Evolutionary conservation across 2,888 invertebrate genomes (phyloP).

Genomic region (Apomyelois bistriatella): DNA sequence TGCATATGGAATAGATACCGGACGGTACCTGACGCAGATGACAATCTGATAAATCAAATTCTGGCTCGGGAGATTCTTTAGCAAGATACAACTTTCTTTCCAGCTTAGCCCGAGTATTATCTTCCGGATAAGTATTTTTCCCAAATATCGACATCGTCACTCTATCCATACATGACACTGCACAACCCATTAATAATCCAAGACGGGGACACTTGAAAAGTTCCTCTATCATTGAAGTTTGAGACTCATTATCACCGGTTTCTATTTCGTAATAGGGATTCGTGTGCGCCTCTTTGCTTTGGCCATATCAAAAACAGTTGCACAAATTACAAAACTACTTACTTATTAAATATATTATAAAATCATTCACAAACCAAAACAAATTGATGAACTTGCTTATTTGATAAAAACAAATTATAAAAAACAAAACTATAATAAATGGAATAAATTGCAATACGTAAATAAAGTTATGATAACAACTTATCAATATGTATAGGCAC

Average conservation of each 20-base stretch:
- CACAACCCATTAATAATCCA: slow-evolving; percentile 67
- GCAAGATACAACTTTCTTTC: slow-evolving; percentile 74
- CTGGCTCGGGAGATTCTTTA: slow-evolving; percentile 88
- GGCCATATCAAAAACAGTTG: not conserved
- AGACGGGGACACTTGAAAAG: slow-evolving; percentile 23
- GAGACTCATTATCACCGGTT: slow-evolving; percentile 30
- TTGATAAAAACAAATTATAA: too few relatives aligned
- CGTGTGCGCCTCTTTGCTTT: not conserved
- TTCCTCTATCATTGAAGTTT: slow-evolving; percentile 38
- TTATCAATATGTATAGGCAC: too few relatives aligned
- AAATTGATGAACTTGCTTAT: too few relatives aligned
- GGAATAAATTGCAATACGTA: too few relatives aligned
- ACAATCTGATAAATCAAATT: slow-evolving; percentile 90
- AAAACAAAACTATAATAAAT: too few relatives aligned
- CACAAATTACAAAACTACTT: not conserved
- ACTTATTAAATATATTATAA: too few relatives aligned
- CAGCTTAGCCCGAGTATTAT: slow-evolving; percentile 49
- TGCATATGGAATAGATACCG: slow-evolving; percentile 89
- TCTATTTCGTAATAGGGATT: not conserved
- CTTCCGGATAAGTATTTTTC: slow-evolving; percentile 44
- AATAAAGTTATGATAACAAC: too few relatives aligned
- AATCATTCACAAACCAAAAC: too few relatives aligned
- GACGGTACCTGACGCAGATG: slow-evolving; percentile 85
- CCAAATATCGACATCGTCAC: slow-evolving; percentile 69
- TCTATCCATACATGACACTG: slow-evolving; percentile 58